phyloP scores from a whole-genome alignment of 2,113 vertebrate species.

The Mormyrus lacerda region DNA sequence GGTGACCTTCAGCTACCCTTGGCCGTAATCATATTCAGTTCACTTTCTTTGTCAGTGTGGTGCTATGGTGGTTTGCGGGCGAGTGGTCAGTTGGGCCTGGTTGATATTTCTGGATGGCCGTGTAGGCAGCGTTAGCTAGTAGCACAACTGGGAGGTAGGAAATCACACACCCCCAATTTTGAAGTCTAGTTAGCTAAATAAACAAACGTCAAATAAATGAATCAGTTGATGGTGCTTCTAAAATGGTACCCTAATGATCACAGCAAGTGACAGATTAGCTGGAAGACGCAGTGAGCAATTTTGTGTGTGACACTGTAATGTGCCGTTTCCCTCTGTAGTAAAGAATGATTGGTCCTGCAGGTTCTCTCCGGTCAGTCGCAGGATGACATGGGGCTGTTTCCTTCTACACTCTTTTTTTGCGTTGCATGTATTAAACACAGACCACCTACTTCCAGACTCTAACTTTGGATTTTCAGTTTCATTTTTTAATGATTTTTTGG shows the following conservation, averaged over 20 bases:
- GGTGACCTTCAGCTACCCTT: conserved; percentile 58
- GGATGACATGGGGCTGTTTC: not conserved
- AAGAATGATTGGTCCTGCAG: not conserved
- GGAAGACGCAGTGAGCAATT: not conserved
- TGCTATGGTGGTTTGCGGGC: conserved; percentile 24
- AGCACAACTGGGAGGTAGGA: not conserved
- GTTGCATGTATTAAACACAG: not conserved
- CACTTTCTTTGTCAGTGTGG: conserved; percentile 38
- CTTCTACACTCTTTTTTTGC: not conserved
- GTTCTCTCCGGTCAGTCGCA: not conserved
- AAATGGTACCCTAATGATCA: not conserved
- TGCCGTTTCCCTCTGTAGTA: not conserved
- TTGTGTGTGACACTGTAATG: not conserved
- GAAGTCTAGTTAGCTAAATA: not conserved
- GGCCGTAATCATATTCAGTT: conserved; percentile 31
- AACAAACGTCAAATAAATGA: not conserved
- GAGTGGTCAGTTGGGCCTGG: not conserved
- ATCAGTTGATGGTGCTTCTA: not conserved
- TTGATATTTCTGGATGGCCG: not conserved
- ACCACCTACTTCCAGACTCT: not conserved
- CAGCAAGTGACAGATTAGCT: not conserved
- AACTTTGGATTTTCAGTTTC: not conserved
- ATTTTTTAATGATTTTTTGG: not conserved
- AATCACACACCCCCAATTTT: not conserved
- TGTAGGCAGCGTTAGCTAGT: not conserved